Conservation (phyloP, 2,113 vertebrate genomes). For the Festucalex cinctus region DNA sequence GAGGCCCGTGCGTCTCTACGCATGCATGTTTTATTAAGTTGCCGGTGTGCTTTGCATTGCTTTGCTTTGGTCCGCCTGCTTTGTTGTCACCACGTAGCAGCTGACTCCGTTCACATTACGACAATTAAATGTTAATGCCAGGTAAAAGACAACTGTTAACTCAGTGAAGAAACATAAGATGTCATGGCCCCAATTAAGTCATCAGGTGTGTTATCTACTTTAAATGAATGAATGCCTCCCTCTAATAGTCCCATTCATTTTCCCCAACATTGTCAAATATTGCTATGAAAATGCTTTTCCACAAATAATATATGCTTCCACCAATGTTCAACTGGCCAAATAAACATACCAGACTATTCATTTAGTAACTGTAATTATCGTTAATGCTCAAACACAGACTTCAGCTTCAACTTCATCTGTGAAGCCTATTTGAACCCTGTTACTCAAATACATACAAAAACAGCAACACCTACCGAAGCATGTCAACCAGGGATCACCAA, state of each 20-base stretch:
- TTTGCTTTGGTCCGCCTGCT: constrained; percentile 43
- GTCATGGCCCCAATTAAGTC: background rate
- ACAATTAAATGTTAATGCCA: constrained; percentile 37
- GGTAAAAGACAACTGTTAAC: background rate
- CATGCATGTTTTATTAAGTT: constrained; percentile 55
- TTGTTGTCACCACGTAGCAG: constrained; percentile 42
- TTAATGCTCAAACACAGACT: too few relatives aligned
- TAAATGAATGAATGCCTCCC: background rate
- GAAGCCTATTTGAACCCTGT: too few relatives aligned
- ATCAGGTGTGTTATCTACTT: background rate
- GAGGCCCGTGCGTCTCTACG: constrained; percentile 49
- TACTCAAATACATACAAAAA: too few relatives aligned
- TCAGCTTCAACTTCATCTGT: too few relatives aligned
- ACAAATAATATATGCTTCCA: too few relatives aligned
- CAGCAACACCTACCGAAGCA: too few relatives aligned
- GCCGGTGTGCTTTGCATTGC: constrained; percentile 43
- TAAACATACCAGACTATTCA: too few relatives aligned
- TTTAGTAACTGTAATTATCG: too few relatives aligned
- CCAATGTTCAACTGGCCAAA: too few relatives aligned
- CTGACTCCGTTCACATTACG: constrained; percentile 37
- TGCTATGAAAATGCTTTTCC: too few relatives aligned
- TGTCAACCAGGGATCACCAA: too few relatives aligned
- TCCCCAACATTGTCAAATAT: too few relatives aligned
- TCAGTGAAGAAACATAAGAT: background rate
- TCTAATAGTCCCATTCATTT: background rate